Base-by-base conservation (phyloP, 1,140 invertebrate genomes). In the Drosophila pruinosa region DNA sequence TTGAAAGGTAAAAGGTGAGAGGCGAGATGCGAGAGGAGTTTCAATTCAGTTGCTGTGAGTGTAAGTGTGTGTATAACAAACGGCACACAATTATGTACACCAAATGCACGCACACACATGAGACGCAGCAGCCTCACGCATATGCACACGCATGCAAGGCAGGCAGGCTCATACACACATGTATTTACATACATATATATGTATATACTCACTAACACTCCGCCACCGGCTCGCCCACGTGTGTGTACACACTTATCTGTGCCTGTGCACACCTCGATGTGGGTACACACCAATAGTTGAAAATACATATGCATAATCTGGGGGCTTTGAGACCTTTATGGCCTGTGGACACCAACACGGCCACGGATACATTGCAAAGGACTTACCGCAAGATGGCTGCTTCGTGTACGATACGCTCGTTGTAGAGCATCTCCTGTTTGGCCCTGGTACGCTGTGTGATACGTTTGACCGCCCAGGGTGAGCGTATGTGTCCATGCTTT, bases 381-480 rank as follows among this genome's bases (percentile, higher is more conserved):
- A 80, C 79, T 53, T 50, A 91, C 82, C 89, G 76, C 45, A 91
- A 73, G 28, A 91, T 89, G 12, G 94, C 92, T 0, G 96, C 96
- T 92, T 97, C 97, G 0, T 93, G 91, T 64, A 93, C 91, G 17
- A 97, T 92, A 2, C 96, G 92, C 24, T 93, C 82, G 43, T 92
- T 91, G 53, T 92, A 93, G 0, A 78, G 1, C 2, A 56, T 91
- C 83, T 61, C 89, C 75, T 47, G 68, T 54, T 22, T 86, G 4
- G 41, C 57, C 7, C 68, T 48, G 8, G 61, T 56, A 41, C 91
- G 91, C 52, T 92, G 83, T 65, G 91, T 80, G 83, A 93, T 8
- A 78, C 92, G 95, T 81, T 97, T 97, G 1, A 97, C 92, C 3
- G 96, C 96, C 96, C 96, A 97, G 1, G 96, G 96, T 1, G 96